Percentiles rank a stretch among this genome's conserved stretches.
phyloP scores from a whole-genome alignment of 2,888 invertebrate species.

The Ormyrus nitidulus region DNA sequence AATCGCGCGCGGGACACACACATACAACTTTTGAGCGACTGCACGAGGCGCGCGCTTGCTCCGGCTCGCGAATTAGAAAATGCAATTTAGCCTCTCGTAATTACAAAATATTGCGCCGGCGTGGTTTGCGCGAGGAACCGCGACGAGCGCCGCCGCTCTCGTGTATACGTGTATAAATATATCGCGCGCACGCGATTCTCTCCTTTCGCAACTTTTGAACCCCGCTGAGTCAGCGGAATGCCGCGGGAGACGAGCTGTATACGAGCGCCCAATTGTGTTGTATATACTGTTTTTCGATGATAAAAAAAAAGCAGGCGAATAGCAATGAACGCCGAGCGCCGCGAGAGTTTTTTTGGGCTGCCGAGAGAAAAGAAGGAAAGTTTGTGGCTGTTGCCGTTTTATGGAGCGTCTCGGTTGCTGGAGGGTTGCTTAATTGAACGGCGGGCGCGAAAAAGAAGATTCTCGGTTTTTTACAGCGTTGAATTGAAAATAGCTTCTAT shows the following conservation, averaged over 20 bases:
- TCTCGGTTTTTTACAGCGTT: too few species aligned
- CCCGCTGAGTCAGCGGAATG: slow-evolving; percentile 45
- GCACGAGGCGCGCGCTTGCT: not conserved
- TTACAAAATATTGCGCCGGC: slow-evolving; percentile 36
- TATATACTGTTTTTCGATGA: not conserved
- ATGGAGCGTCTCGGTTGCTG: too few species aligned
- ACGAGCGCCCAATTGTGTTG: slow-evolving; percentile 18
- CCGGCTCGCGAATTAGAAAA: slow-evolving; percentile 29
- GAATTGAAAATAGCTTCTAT: too few species aligned
- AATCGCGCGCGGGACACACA: not conserved
- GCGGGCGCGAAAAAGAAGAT: too few species aligned
- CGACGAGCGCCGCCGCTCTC: not conserved
- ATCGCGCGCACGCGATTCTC: slow-evolving; percentile 16
- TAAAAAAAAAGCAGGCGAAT: not conserved
- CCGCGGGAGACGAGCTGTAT: not conserved
- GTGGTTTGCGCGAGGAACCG: not conserved
- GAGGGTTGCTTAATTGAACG: too few species aligned
- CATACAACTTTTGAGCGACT: not conserved
- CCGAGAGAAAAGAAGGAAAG: too few species aligned
- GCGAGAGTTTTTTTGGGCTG: too few species aligned
- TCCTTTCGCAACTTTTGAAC: slow-evolving; percentile 41
- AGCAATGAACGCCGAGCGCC: too few species aligned
- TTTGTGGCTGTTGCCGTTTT: too few species aligned
- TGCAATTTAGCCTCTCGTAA: slow-evolving; percentile 39
- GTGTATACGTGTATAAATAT: not conserved